Conservation (phyloP, 2,113 vertebrate genomes). For the Galbula dea region DNA sequence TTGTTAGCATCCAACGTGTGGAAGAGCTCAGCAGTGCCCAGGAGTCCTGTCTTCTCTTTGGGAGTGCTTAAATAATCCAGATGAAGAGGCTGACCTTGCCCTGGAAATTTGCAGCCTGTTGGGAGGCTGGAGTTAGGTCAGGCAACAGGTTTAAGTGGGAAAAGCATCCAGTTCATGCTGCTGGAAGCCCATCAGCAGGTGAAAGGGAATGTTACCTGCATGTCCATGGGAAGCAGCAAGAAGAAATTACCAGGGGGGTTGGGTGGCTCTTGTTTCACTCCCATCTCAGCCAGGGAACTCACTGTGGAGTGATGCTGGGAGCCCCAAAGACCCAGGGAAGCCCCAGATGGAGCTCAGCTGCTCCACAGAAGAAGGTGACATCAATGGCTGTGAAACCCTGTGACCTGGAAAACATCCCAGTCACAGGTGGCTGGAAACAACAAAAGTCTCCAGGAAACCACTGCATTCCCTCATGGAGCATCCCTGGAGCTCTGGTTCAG, state of each 20-base stretch:
- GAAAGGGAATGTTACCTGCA: background rate
- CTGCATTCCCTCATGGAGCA: background rate
- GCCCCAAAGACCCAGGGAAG: background rate
- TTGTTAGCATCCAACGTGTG: rapidly evolving
- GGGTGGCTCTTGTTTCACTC: background rate
- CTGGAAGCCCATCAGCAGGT: background rate
- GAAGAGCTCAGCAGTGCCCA: rapidly evolving
- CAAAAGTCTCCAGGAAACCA: background rate
- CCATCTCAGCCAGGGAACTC: background rate
- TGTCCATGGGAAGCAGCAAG: background rate
- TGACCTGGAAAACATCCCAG: background rate
- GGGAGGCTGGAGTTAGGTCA: background rate
- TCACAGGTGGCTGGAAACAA: background rate
- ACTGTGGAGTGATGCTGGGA: background rate
- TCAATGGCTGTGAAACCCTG: background rate
- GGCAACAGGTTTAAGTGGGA: background rate
- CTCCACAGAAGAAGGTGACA: background rate
- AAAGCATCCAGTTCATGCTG: background rate
- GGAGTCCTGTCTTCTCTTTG: background rate
- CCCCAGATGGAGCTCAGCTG: background rate
- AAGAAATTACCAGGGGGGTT: background rate
- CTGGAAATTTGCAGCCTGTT: background rate
- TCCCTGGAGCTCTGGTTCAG: background rate
- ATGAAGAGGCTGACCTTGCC: background rate
- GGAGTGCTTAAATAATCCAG: background rate